Evolutionary conservation across 2,888 invertebrate species (phyloP).

Genomic region (Eupithecia tripunctaria): DNA sequence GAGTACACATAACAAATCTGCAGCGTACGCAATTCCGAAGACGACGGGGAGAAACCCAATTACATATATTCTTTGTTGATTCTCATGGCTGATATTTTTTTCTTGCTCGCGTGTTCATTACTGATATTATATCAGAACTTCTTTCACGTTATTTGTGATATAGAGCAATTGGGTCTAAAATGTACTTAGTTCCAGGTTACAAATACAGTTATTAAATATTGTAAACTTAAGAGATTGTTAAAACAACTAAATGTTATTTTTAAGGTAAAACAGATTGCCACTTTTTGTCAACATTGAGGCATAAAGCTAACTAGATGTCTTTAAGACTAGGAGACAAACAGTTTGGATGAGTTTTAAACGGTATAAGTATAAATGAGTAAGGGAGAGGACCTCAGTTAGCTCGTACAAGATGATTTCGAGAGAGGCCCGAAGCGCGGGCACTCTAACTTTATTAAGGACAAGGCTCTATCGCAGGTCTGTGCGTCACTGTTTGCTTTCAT

Average conservation of each 20-base stretch:
- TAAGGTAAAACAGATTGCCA: slow-evolving; percentile 49
- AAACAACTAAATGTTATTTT: slow-evolving; percentile 47
- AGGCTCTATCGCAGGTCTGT: slow-evolving; percentile 58
- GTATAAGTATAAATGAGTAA: neutral
- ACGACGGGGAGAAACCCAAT: slow-evolving; percentile 57
- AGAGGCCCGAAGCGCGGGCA: slow-evolving; percentile 63
- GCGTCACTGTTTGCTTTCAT: slow-evolving; percentile 15
- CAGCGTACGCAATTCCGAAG: slow-evolving; percentile 52
- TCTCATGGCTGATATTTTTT: slow-evolving; percentile 41
- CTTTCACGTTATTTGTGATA: slow-evolving; percentile 1
- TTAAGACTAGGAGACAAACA: neutral
- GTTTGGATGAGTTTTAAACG: neutral
- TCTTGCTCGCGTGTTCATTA: slow-evolving; percentile 28
- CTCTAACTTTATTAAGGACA: slow-evolving; percentile 81
- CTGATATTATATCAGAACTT: slow-evolving; percentile 23
- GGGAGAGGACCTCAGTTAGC: slow-evolving; percentile 58
- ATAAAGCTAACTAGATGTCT: neutral
- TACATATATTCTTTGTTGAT: slow-evolving; percentile 55
- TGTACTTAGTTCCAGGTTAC: neutral
- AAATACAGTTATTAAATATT: neutral
- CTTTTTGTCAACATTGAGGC: neutral
- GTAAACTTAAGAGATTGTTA: neutral
- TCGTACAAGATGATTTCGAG: slow-evolving; percentile 65
- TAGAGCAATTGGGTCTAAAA: neutral
- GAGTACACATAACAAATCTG: slow-evolving; percentile 64